Percentiles rank a stretch among this genome's conserved stretches.
These are phyloP conservation scores for Nesospiza acunhae DNA, from an alignment of 2,113 vertebrate species.

Conservation along the genomic window DNA sequence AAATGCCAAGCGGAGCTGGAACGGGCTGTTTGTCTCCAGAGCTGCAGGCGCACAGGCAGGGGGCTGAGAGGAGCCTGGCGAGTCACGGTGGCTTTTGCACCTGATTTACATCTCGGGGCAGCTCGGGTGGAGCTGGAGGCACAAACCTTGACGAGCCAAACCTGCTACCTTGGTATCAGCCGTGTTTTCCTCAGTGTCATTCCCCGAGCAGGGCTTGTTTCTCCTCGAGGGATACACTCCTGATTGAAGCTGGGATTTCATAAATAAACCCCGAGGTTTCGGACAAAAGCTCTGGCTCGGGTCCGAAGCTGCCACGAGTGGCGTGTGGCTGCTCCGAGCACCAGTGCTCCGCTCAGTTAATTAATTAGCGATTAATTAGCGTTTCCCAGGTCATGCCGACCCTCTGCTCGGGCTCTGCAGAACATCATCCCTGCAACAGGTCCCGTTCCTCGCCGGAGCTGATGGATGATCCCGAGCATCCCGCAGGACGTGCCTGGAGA, in stretches of 20 bases:
- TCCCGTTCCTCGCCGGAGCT: neutral
- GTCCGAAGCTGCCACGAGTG: neutral
- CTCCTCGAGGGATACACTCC: neutral
- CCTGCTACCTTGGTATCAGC: neutral
- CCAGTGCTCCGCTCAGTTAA: accelerated
- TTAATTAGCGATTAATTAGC: neutral
- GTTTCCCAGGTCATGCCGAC: neutral
- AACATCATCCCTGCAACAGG: neutral
- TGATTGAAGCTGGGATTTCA: neutral
- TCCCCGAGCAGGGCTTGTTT: neutral
- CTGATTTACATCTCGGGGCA: neutral
- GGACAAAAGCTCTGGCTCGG: neutral
- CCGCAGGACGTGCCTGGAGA: accelerated
- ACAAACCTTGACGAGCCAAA: neutral
- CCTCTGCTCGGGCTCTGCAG: neutral
- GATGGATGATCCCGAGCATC: accelerated
- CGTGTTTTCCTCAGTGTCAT: neutral
- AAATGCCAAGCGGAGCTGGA: slow-evolving; percentile 42
- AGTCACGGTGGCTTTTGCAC: neutral
- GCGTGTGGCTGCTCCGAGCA: accelerated
- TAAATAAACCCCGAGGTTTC: neutral
- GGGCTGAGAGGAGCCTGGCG: neutral
- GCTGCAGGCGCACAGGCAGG: slow-evolving; percentile 18
- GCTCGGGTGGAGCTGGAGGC: neutral
- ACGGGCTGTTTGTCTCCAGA: slow-evolving; percentile 13